These are phyloP conservation scores for Trichacis sp. DNA, from an alignment of 2,888 invertebrate genomes.

Conservation along the genomic window DNA sequence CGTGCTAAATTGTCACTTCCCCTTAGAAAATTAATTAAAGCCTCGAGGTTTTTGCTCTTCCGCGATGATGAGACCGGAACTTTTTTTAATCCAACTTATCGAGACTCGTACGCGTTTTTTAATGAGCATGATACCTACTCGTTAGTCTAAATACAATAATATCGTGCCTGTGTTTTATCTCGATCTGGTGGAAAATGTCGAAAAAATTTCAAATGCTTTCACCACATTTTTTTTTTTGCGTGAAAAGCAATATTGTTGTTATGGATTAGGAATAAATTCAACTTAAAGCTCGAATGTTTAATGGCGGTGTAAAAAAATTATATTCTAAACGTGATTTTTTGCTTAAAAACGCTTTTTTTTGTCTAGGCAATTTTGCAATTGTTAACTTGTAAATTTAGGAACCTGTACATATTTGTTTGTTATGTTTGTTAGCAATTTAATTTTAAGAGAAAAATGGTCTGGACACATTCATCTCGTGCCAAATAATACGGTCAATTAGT, in stretches of 20 bases:
- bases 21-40: neutral
- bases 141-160: conserved; percentile 12
- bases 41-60: too few species aligned
- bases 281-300: too few species aligned
- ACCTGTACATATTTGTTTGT: too few species aligned
- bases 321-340: too few species aligned
- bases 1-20: too few species aligned
- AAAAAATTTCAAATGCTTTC: neutral
- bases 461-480: conserved; percentile 64
- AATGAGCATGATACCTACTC: conserved; percentile 14
- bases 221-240: neutral
- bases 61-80: neutral
- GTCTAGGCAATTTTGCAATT: too few species aligned
- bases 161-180: neutral
- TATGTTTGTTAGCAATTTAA: conserved; percentile 23
- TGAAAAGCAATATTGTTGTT: neutral
- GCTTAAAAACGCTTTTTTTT: too few species aligned
- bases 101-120: conserved; percentile 32
- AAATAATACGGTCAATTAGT: conserved; percentile 58
- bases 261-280: too few species aligned
- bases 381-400: too few species aligned
- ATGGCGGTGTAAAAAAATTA: too few species aligned
- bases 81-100: conserved; percentile 15
- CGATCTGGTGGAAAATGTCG: neutral
- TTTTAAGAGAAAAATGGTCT: conserved; percentile 66